Conservation (phyloP, 2,888 invertebrate genomes). For the Acleris laterana region DNA sequence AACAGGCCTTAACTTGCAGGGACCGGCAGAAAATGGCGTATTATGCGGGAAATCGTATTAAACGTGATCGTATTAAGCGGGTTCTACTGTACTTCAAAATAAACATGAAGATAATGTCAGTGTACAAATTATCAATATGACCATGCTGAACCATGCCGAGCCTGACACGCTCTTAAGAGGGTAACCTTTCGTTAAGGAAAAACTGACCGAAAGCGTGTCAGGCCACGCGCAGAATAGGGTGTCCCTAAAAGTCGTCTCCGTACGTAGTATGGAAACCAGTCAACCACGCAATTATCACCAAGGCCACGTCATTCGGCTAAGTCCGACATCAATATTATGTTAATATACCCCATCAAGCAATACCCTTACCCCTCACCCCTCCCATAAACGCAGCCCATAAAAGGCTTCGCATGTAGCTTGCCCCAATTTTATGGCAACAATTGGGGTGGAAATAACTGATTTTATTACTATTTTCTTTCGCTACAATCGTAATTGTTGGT, state of each 20-base stretch:
- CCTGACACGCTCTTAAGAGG: no score
- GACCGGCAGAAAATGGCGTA: no score
- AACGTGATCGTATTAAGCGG: no score
- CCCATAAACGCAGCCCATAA: constrained; percentile 35
- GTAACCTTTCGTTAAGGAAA: no score
- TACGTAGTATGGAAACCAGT: constrained; percentile 13
- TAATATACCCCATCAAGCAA: constrained; percentile 30
- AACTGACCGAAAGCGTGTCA: no score
- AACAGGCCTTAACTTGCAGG: no score
- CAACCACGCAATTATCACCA: constrained; percentile 30
- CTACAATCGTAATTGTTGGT: constrained; percentile 37
- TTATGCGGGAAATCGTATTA: no score
- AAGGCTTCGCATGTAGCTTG: constrained; percentile 38
- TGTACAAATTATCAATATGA: no score
- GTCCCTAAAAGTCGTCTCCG: not conserved
- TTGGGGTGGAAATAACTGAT: constrained; percentile 42
- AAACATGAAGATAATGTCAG: no score
- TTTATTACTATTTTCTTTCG: constrained; percentile 40
- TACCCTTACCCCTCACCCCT: not conserved
- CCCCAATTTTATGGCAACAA: constrained; percentile 43
- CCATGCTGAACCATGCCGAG: no score
- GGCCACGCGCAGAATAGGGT: no score
- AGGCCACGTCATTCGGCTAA: constrained; percentile 27
- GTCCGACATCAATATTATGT: constrained; percentile 38
- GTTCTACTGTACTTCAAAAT: no score